Conservation (phyloP, 2,797 vertebrate genomes). For the Sebastes minor region DNA sequence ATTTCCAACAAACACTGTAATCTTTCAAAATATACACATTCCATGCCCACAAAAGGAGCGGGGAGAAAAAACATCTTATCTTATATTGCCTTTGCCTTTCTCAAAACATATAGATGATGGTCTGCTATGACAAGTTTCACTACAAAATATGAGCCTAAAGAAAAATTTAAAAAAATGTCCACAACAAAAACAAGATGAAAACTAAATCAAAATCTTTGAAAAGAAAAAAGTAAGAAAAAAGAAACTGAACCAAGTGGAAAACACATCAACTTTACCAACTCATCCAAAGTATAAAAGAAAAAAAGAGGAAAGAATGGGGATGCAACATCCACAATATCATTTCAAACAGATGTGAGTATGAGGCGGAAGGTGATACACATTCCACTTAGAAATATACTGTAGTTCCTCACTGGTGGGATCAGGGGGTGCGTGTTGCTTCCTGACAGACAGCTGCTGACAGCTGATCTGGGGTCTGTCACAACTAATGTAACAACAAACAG, state of each 20-base stretch:
- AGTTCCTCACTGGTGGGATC: not conserved
- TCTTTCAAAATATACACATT: not conserved
- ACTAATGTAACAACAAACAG: constrained; percentile 35
- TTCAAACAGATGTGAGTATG: not conserved
- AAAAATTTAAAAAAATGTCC: not conserved
- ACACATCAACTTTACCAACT: not conserved
- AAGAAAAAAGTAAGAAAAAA: not conserved
- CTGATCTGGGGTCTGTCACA: constrained; percentile 37
- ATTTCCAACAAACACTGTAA: not conserved
- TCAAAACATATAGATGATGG: not conserved
- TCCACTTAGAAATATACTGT: not conserved
- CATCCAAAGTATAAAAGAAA: not conserved
- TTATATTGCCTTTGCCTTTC: not conserved
- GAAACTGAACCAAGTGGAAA: not conserved
- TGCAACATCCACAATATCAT: not conserved
- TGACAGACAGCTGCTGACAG: constrained; percentile 50
- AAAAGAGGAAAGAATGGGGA: not conserved
- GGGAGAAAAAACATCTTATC: not conserved
- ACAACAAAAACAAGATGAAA: not conserved
- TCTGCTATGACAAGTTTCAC: not conserved
- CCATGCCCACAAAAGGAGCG: not conserved
- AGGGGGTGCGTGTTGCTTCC: not conserved
- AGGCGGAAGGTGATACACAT: not conserved
- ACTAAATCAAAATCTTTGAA: not conserved
- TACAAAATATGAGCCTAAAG: no score